phyloP scores from a whole-genome alignment of 2,888 invertebrate genomes.

The Seira musarum region DNA sequence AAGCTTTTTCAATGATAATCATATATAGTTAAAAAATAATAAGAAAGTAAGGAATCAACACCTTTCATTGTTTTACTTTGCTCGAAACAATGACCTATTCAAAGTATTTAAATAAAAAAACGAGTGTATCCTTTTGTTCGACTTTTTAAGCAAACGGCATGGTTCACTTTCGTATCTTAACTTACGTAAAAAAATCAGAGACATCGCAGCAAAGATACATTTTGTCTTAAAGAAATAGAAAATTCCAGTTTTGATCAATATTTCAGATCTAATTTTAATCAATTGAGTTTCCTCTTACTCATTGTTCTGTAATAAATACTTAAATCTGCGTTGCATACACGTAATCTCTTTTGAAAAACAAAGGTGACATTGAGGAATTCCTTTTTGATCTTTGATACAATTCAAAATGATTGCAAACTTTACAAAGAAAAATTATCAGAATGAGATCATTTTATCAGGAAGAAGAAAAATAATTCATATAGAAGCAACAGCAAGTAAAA shows the following conservation, averaged over 20 bases:
- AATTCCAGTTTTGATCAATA: too few relatives aligned
- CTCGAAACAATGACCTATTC: conserved; percentile 20
- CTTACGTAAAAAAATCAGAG: too few relatives aligned
- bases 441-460: neutral
- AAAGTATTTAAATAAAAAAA: too few relatives aligned
- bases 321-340: too few relatives aligned
- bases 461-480: too few relatives aligned
- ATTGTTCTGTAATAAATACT: neutral
- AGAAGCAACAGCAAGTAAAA: neutral
- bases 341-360: neutral
- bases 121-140: conserved; percentile 5
- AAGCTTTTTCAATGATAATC: neutral
- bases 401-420: neutral
- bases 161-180: too few relatives aligned
- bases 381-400: too few relatives aligned
- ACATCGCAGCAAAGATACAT: too few relatives aligned
- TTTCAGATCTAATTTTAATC: too few relatives aligned
- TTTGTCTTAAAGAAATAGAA: too few relatives aligned
- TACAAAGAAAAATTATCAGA: neutral
- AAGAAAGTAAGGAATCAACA: neutral
- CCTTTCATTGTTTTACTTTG: conserved; percentile 11
- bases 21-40: too few relatives aligned
- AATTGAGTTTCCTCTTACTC: neutral
- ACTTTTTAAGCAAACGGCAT: too few relatives aligned
- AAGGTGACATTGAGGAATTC: neutral